Conservation (phyloP, 2,113 vertebrate genomes). For the Engystomops pustulosus region DNA sequence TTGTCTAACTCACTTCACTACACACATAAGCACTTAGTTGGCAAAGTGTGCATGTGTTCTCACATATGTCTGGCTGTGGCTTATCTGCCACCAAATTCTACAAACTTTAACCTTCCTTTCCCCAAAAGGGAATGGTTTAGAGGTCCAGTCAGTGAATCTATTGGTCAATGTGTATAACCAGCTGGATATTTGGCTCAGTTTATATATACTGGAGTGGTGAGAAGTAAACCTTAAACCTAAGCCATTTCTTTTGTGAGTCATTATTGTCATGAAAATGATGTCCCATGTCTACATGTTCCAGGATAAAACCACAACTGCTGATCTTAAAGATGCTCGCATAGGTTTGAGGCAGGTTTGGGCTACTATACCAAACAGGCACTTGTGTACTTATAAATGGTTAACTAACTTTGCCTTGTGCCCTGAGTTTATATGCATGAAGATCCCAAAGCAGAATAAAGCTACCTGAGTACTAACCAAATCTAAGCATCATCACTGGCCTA, state of each 20-base stretch:
- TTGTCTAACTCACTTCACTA: too few species aligned
- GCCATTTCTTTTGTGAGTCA: neutral
- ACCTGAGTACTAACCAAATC: constrained; percentile 34
- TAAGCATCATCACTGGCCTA: neutral
- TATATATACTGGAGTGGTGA: neutral
- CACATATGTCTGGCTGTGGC: too few species aligned
- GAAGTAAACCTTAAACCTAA: neutral
- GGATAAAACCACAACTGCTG: neutral
- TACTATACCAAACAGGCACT: constrained; percentile 38
- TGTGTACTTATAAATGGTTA: neutral
- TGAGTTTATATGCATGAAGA: constrained; percentile 39
- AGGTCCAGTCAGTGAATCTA: too few species aligned
- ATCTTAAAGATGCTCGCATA: neutral
- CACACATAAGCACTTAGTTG: too few species aligned
- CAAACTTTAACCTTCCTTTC: too few species aligned
- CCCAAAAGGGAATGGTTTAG: too few species aligned
- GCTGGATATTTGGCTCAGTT: neutral
- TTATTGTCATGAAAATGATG: neutral
- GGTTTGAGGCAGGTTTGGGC: constrained; percentile 7
- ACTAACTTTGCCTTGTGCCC: constrained; percentile 25
- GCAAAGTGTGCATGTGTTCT: too few species aligned
- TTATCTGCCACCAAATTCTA: too few species aligned
- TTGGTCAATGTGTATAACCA: too few species aligned
- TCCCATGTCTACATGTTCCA: neutral
- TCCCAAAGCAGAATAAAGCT: neutral